Evolutionary conservation across 2,797 vertebrate species (phyloP).

Genomic region (Morelia viridis): DNA sequence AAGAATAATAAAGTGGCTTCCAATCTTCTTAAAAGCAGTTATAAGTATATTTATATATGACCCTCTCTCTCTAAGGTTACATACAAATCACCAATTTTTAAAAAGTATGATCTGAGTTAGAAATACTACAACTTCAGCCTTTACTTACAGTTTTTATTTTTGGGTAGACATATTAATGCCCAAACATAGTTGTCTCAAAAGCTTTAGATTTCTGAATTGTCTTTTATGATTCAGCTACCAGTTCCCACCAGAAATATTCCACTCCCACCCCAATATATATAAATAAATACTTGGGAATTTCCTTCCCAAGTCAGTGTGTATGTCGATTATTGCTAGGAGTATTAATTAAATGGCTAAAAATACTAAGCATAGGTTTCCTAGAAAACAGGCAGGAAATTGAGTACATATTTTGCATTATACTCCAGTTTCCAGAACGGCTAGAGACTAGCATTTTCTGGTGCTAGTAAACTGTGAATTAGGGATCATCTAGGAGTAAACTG

Average conservation of each 20-base stretch:
- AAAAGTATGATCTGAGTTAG: not conserved
- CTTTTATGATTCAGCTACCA: not conserved
- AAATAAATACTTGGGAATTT: not conserved
- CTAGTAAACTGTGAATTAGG: not conserved
- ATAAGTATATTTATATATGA: not conserved
- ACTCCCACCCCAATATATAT: not conserved
- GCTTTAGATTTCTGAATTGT: not conserved
- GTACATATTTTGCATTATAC: not conserved
- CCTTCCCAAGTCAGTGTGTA: not conserved
- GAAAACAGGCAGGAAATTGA: not conserved
- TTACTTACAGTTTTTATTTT: not conserved
- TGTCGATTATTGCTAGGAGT: not conserved
- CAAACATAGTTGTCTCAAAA: not conserved
- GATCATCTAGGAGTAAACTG: not conserved
- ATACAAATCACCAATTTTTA: not conserved
- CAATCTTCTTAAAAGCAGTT: not conserved
- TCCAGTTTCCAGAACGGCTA: not conserved
- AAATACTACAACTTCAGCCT: not conserved
- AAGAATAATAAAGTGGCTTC: not conserved
- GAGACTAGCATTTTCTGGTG: not conserved
- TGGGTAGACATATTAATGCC: not conserved
- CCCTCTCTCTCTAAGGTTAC: not conserved
- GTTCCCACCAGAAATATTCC: not conserved
- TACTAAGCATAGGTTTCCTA: not conserved
- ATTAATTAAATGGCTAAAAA: not conserved